Evolutionary conservation across 1,140 invertebrate species (phyloP), one percentile per base, ranked within the genome.

Genomic region (Habropoda laboriosa): DNA sequence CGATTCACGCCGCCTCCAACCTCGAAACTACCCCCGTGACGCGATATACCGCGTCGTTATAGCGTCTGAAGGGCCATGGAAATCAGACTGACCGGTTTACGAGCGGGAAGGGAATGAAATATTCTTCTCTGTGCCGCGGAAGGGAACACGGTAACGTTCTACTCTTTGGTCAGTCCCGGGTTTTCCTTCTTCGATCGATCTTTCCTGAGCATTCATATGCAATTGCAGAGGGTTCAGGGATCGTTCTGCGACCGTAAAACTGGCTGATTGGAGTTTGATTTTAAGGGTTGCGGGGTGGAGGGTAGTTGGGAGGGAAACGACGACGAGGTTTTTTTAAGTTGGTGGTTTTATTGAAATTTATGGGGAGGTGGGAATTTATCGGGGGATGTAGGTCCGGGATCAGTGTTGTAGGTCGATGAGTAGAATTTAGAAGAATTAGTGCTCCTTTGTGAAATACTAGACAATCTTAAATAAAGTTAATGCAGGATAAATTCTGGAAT

Each of bases 1-100:
- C 82, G 81, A 84, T 84, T 79, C 51, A 61, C 32, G 24, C 66
- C 30, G 61, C 45, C 58, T 38, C 27, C 2, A 10, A 35, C 47
- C 35, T 21, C 40, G 10, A 30, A 47, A 35, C 55, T 38, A 67
- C 16, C 18, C 30, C 24, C 35, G 27, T 74, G 68, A 84, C 70
- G 40, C 24, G 30, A 60, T 75, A 64, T 79, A 45, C 27, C 66
- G 18, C 35, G 13, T 2, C 51, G 24, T 71, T 60, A 60, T n/a
- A 60, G 24, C 24, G 12, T 45, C 40, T 45, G 32, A 45, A 24
- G 67, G 16, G 27, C 38, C n/a, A 38, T n/a, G 27, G 10, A 74
- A 57, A 71, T 60, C 53, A 42, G 53, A 47, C 51, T 24, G 27
- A 16, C 5, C 12, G 13, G 68, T 77, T 77, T 60, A 76, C 74